Conservation (phyloP, 2,797 vertebrate species). For the Chrosomus eos region DNA sequence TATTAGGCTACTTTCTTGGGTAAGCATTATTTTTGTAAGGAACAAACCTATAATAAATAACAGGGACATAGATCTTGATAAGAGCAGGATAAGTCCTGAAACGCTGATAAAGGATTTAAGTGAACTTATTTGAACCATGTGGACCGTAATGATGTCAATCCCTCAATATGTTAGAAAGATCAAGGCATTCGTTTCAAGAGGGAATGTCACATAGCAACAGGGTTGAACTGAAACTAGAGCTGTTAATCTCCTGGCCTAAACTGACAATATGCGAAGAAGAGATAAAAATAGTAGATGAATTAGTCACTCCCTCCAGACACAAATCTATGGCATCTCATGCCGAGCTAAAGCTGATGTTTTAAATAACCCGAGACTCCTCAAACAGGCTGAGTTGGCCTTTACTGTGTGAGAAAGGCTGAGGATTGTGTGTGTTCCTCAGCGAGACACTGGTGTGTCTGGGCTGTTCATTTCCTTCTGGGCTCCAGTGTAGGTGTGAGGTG, state of each 20-base stretch:
- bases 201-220: background rate
- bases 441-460: conserved; percentile 64
- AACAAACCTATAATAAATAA: background rate
- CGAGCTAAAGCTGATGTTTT: conserved; percentile 18
- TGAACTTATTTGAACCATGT: background rate
- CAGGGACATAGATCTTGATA: background rate
- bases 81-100: background rate
- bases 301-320: background rate
- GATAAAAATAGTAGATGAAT: conserved; percentile 19
- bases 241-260: background rate
- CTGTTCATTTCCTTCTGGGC: conserved; percentile 65
- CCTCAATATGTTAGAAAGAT: background rate
- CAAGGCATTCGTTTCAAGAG: background rate
- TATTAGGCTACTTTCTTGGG: background rate
- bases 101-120: background rate
- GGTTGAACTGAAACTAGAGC: background rate
- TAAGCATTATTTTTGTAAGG: background rate
- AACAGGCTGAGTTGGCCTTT: conserved; percentile 47
- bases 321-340: conserved; percentile 3
- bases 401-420: conserved; percentile 47
- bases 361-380: conserved; percentile 53
- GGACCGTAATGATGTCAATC: background rate
- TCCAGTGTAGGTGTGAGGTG: conserved; percentile 64
- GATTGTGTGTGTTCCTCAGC: conserved; percentile 60
- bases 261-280: conserved; percentile 10